Conservation (phyloP, 2,888 invertebrate species). For the Leptura quadrifasciata region DNA sequence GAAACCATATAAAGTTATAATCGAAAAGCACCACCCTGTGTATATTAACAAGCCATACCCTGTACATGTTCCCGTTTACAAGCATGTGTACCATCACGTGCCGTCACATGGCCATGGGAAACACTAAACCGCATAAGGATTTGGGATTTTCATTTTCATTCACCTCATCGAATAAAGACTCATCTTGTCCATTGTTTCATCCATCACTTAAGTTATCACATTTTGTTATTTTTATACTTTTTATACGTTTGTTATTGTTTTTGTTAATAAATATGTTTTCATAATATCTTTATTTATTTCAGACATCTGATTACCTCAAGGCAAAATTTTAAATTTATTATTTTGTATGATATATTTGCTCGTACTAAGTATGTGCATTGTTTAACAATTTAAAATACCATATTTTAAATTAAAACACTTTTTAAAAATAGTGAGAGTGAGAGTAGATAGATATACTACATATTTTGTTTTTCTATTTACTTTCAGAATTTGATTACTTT, state of each 20-base stretch:
- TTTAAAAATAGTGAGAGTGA: no score
- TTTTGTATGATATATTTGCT: no score
- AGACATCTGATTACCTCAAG: no score
- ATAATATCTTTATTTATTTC: background rate
- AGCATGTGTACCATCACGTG: conserved; percentile 80
- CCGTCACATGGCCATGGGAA: conserved; percentile 54
- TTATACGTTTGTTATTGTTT: conserved; percentile 25
- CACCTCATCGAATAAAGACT: background rate
- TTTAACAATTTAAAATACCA: no score
- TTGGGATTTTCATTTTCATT: background rate
- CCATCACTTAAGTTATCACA: conserved; percentile 15
- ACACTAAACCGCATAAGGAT: conserved; percentile 9
- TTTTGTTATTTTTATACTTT: conserved; percentile 22
- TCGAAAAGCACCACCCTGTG: conserved; percentile 84
- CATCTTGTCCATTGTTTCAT: conserved; percentile 13
- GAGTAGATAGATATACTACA: no score
- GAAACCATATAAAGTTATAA: conserved; percentile 85
- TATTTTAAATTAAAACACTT: no score
- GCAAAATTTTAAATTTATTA: no score
- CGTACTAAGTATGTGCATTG: no score
- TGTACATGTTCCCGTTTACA: conserved; percentile 84
- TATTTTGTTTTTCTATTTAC: no score
- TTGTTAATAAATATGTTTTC: conserved; percentile 21
- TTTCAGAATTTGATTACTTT: no score
- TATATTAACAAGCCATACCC: conserved; percentile 81